Percentiles rank a stretch among this genome's conserved stretches.
Evolutionary conservation across 2,888 invertebrate species (phyloP).

Genomic region (Thalpophila matura): DNA sequence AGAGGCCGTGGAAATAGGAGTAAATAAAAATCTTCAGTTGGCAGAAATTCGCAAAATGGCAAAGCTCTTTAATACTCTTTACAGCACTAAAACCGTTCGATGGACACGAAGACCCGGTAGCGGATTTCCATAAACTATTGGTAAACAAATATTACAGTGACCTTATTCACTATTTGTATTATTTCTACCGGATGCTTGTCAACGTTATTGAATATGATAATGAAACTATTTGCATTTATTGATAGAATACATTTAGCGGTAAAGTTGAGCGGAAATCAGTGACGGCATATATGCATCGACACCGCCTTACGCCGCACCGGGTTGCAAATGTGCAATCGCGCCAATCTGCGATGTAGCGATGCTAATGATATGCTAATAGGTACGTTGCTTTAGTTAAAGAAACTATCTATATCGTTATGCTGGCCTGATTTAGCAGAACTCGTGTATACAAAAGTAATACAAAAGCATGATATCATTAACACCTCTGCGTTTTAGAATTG

Average conservation of each 20-base stretch:
- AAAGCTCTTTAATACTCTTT: conserved; percentile 22
- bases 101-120: not conserved
- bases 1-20: conserved; percentile 7
- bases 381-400: not conserved
- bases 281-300: conserved; percentile 34
- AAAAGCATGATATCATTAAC: not conserved
- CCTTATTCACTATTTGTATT: conserved; percentile 35
- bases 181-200: conserved; percentile 36
- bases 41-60: conserved; percentile 21
- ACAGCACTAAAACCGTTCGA: conserved; percentile 17
- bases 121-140: conserved; percentile 23
- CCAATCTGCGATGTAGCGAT: conserved; percentile 23
- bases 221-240: conserved; percentile 55
- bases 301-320: not conserved
- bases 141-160: conserved; percentile 15
- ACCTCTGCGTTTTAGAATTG: too few relatives aligned
- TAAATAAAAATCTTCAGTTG: conserved; percentile 39
- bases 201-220: conserved; percentile 58
- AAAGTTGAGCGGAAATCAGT: conserved; percentile 56
- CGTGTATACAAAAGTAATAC: not conserved
- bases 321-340: conserved; percentile 26
- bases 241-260: conserved; percentile 54
- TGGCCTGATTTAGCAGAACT: not conserved
- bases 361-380: conserved; percentile 32
- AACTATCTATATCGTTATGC: not conserved